Conservation (phyloP, 2,888 invertebrate species). For the Dicyrtomina minuta region DNA sequence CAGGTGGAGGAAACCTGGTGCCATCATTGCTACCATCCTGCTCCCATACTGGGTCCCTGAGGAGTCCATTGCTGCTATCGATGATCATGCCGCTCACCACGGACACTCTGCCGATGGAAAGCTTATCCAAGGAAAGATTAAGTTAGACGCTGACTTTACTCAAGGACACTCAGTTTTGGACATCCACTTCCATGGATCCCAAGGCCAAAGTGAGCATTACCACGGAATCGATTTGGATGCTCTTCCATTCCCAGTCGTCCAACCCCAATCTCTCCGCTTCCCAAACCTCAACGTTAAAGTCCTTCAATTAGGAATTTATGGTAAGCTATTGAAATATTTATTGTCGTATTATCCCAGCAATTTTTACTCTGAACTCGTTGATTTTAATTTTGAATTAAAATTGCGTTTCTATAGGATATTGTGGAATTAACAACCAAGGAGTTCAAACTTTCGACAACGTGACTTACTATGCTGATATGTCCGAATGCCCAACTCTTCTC, state of each 20-base stretch:
- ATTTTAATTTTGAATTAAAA: neutral
- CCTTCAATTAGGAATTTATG: conserved; percentile 48
- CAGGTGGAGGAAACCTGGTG: conserved; percentile 51
- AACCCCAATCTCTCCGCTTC: conserved; percentile 52
- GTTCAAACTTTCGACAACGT: conserved; percentile 53
- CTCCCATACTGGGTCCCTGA: conserved; percentile 50
- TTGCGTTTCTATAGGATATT: conserved; percentile 41
- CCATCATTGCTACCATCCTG: conserved; percentile 46
- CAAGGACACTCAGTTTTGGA: conserved; percentile 46
- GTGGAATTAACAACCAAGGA: conserved; percentile 49
- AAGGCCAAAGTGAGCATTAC: conserved; percentile 52
- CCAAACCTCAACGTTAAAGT: conserved; percentile 39
- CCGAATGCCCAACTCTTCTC: conserved; percentile 52
- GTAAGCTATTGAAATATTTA: too few species aligned
- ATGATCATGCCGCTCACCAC: conserved; percentile 38
- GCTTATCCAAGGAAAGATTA: conserved; percentile 44
- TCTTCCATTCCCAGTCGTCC: conserved; percentile 49
- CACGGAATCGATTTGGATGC: conserved; percentile 51
- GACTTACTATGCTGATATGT: conserved; percentile 50
- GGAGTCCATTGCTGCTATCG: conserved; percentile 42
- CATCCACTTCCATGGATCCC: conserved; percentile 50
- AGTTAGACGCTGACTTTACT: conserved; percentile 44
- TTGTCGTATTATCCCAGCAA: neutral
- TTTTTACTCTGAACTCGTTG: neutral
- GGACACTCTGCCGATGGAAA: conserved; percentile 44